Percentiles rank a stretch among this genome's conserved stretches.
phyloP scores from a whole-genome alignment of 2,113 vertebrate species.

The Rhinichthys klamathensis region DNA sequence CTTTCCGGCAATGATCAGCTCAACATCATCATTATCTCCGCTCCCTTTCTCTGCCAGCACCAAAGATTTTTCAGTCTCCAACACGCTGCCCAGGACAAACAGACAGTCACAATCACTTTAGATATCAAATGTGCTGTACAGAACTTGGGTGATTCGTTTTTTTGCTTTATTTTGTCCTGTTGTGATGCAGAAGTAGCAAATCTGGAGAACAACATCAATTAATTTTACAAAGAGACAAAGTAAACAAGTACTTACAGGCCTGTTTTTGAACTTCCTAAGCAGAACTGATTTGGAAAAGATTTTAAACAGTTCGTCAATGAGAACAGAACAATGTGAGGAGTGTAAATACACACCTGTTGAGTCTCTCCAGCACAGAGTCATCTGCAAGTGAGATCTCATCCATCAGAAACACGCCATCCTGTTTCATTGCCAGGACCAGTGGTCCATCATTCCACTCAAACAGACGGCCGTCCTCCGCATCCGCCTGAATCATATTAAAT shows the following conservation, averaged over 20 bases:
- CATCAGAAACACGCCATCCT: slow-evolving; percentile 90
- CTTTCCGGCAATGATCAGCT: slow-evolving; percentile 83
- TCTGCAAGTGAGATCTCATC: slow-evolving; percentile 98
- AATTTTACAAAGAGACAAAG: background rate
- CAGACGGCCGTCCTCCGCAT: slow-evolving; percentile 80
- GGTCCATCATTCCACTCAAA: slow-evolving; percentile 97
- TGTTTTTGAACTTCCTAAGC: background rate
- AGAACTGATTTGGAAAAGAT: background rate
- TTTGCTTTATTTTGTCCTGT: background rate
- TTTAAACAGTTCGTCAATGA: background rate
- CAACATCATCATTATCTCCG: slow-evolving; percentile 84
- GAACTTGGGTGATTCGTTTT: background rate
- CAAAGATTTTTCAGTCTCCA: slow-evolving; percentile 88
- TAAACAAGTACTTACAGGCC: background rate
- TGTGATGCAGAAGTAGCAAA: background rate
- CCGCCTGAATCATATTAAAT: slow-evolving; percentile 71
- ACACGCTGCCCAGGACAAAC: slow-evolving; percentile 65
- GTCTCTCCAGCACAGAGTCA: slow-evolving; percentile 95
- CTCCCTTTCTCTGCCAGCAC: slow-evolving; percentile 95
- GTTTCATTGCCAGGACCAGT: slow-evolving; percentile 91
- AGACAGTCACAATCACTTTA: background rate
- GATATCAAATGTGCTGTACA: background rate
- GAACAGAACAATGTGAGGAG: background rate
- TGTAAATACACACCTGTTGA: slow-evolving; percentile 85
- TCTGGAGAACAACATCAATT: background rate